Percentiles rank a stretch among this genome's conserved stretches.
Evolutionary conservation across 2,888 invertebrate genomes (phyloP).

Genomic region (Labia minor): DNA sequence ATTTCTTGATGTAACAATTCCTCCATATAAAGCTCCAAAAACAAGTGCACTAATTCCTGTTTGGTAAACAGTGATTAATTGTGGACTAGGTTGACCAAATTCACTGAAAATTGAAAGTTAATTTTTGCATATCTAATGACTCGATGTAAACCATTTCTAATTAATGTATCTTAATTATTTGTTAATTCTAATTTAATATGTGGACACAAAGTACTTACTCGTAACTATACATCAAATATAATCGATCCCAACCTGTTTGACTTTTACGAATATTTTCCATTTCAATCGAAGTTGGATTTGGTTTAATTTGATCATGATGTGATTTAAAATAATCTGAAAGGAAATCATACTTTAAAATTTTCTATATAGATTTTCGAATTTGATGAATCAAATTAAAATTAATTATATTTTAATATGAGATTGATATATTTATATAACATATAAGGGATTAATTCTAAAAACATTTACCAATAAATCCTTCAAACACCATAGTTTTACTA

Average conservation of each 20-base stretch:
- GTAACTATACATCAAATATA: conserved; percentile 40
- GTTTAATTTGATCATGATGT: conserved; percentile 19
- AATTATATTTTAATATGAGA: too few species aligned
- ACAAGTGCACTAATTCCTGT: conserved; percentile 47
- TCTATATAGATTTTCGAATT: too few species aligned
- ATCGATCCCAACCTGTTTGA: conserved; percentile 42
- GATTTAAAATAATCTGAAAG: too few species aligned
- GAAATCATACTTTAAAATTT: too few species aligned
- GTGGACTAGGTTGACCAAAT: conserved; percentile 49
- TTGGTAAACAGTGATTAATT: conserved; percentile 50
- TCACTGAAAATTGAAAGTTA: conserved; percentile 44
- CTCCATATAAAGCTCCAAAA: conserved; percentile 54
- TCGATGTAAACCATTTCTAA: not conserved
- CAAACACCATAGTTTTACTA: too few species aligned
- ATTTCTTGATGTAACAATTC: conserved; percentile 39
- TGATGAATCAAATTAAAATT: too few species aligned
- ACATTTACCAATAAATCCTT: too few species aligned
- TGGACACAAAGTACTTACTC: conserved; percentile 28
- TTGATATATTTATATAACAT: too few species aligned
- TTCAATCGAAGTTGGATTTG: conserved; percentile 16
- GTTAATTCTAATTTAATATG: conserved; percentile 15
- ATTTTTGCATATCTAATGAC: not conserved
- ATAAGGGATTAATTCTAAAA: too few species aligned
- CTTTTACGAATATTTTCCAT: conserved; percentile 16
- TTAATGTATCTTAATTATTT: conserved; percentile 17